phyloP scores from a whole-genome alignment of 2,113 vertebrate genomes.

The Etheostoma spectabile region DNA sequence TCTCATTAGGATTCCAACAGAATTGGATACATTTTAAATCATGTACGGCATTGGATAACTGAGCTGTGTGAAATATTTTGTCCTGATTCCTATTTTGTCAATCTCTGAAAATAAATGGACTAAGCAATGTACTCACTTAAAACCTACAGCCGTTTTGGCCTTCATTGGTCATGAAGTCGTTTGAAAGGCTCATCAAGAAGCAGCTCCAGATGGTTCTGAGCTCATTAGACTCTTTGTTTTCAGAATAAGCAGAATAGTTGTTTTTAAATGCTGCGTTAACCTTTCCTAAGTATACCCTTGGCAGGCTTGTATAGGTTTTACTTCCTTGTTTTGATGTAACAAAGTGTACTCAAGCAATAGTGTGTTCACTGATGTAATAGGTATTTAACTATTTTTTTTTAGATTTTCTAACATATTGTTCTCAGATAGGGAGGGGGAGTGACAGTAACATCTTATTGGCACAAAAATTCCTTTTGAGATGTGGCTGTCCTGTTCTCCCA shows the following conservation, averaged over 20 bases:
- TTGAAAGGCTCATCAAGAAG: conserved; percentile 46
- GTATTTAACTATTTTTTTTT: conserved; percentile 5
- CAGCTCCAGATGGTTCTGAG: conserved; percentile 63
- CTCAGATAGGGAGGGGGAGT: neutral
- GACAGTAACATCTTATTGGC: neutral
- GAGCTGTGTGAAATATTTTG: neutral
- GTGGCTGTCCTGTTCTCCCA: conserved; percentile 13
- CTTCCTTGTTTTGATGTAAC: conserved; percentile 18
- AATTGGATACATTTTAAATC: conserved; percentile 44
- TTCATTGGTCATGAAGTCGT: conserved; percentile 56
- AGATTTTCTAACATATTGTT: neutral
- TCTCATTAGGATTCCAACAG: conserved; percentile 31
- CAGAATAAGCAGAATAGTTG: conserved; percentile 13
- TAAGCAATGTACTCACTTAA: neutral
- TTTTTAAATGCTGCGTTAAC: conserved; percentile 48
- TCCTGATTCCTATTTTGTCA: neutral
- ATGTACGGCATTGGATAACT: neutral
- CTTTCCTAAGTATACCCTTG: conserved; percentile 33
- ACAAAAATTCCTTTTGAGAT: conserved; percentile 1
- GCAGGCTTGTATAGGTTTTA: conserved; percentile 23
- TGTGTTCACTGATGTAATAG: neutral
- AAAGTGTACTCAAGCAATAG: neutral
- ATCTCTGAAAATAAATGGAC: neutral
- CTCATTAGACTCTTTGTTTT: conserved; percentile 55
- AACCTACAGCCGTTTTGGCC: conserved; percentile 35